Base-by-base conservation (phyloP, 2,888 invertebrate genomes). In the Mallateleia sp. region DNA sequence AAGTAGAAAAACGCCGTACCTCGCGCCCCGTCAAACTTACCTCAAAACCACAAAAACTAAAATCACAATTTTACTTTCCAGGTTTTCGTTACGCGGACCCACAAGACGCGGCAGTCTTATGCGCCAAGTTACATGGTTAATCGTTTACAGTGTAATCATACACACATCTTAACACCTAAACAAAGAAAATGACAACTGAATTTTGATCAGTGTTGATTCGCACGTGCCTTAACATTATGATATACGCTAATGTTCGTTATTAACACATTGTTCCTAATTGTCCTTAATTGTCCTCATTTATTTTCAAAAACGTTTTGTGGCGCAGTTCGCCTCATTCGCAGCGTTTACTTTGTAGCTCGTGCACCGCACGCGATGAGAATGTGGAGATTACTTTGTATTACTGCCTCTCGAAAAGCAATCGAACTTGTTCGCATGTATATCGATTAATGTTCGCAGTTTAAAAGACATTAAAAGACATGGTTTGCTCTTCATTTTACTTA, bases 381-480 rank as follows among this genome's bases (percentile, higher is more conserved):
- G 25, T 75, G 38, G 64, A 71, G 25, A 62, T 66, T 78, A 60
- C 56, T 80, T 75, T 74, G 75, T 83, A 60, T 50, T 58, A 74
- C 32, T 71, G 52, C 71, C 83, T 52, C 34, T 58, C 52, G 81
- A 77, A 78, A 62, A 66, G 62, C 85, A 80, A 88, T 88, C 88
- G 88, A 88, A 88, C 88, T 83, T 88, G 80, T 79, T 82, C 85
- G 82, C 82, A 77, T 50, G 72, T 88, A 77, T 75, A 78, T 78
- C 47, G 72, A 54, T 85, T 75, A 85, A 42, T 75, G 81, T 77
- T 74, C 72, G 58, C 52, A 75, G 20, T 77, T 85, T 62, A 80
- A 81, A 81, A 81, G 80, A 85, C 71, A 69, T 69, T 85, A 75
- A 80, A 85, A 80, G 69, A 85, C 69, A 62, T 75, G 74, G 71